Percentiles rank a stretch among this genome's conserved stretches.
phyloP scores from a whole-genome alignment of 2,113 vertebrate species.

The Lamprotornis superbus region DNA sequence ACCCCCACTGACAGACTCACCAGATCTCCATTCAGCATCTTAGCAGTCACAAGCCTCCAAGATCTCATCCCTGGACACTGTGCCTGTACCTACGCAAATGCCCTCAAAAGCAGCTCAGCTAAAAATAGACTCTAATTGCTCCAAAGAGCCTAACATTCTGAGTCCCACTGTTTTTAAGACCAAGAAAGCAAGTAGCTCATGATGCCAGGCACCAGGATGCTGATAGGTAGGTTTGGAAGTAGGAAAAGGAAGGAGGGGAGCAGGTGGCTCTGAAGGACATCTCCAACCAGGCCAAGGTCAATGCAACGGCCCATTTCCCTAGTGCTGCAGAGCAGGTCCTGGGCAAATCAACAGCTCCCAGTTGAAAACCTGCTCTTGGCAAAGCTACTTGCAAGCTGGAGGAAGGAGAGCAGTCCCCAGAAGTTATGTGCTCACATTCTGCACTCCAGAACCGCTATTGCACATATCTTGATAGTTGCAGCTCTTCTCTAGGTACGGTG shows the following conservation, averaged over 20 bases:
- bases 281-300: not conserved
- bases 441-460: not conserved
- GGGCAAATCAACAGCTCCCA: not conserved
- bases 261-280: not conserved
- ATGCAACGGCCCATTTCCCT: not conserved
- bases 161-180: not conserved
- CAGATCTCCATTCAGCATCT: not conserved
- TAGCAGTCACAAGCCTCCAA: not conserved
- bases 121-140: conserved; percentile 13
- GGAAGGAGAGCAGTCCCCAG: not conserved
- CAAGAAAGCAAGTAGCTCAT: not conserved
- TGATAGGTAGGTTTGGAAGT: not conserved
- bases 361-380: not conserved
- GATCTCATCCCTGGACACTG: not conserved
- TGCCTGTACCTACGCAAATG: not conserved
- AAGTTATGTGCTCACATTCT: not conserved
- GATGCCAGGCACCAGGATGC: not conserved
- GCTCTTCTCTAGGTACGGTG: not conserved
- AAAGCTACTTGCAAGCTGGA: not conserved
- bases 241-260: not conserved
- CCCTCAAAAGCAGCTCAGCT: not conserved
- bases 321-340: not conserved
- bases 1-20: not conserved
- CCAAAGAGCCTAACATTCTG: not conserved
- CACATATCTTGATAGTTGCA: not conserved